These are phyloP conservation scores for Sthenelais limicola DNA, from an alignment of 2,888 invertebrate species.

Conservation along the genomic window DNA sequence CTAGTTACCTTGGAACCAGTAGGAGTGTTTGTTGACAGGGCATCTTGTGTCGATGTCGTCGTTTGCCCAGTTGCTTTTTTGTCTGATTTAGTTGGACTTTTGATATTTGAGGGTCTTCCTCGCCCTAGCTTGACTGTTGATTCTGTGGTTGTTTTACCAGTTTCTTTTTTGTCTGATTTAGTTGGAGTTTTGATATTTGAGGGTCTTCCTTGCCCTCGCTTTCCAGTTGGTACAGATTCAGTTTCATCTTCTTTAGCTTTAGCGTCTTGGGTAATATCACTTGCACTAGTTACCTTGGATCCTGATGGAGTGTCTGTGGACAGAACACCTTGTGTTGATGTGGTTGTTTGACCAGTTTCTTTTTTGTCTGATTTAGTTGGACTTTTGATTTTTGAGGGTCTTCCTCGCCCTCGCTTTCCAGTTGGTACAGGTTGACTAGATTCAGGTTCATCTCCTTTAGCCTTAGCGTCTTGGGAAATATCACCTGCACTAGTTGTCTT, in stretches of 20 bases:
- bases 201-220: not conserved
- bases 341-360: not conserved
- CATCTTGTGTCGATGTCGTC: not conserved
- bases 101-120: no score
- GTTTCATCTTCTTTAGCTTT: not conserved
- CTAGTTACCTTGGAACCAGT: not conserved
- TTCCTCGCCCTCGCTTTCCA: not conserved
- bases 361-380: not conserved
- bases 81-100: no score
- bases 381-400: not conserved
- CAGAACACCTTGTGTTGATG: not conserved
- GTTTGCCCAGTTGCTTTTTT: no score
- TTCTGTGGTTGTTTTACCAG: not conserved
- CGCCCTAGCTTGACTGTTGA: not conserved
- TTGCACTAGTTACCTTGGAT: not conserved
- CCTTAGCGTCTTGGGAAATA: not conserved
- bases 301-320: not conserved
- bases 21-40: no score
- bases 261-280: not conserved
- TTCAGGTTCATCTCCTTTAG: conserved; percentile 12
- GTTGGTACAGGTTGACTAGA: not conserved
- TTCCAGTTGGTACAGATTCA: not conserved
- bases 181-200: not conserved
- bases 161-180: not conserved
- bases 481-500: no score